Conservation (phyloP, 1,140 invertebrate species). For the Helicorthomorpha holstii region DNA sequence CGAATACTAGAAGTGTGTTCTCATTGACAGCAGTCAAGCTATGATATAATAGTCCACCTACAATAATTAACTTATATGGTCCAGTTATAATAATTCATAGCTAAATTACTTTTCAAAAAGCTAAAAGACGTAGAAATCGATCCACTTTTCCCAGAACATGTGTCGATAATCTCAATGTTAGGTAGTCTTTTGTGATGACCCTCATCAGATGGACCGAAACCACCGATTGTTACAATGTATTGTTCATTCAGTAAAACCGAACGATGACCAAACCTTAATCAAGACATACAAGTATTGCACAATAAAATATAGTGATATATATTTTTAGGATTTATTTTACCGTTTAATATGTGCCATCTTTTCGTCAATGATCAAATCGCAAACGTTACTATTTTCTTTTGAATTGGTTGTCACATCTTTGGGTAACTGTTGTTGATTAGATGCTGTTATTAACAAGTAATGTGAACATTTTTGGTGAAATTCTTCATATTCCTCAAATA, state of each 20-base stretch:
- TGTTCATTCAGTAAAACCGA: neutral
- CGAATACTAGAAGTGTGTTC: constrained; percentile 16
- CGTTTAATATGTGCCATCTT: too few relatives aligned
- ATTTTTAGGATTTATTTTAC: too few relatives aligned
- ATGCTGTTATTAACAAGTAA: constrained; percentile 28
- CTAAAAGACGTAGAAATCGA: neutral
- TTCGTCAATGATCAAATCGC: too few relatives aligned
- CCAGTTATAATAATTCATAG: too few relatives aligned
- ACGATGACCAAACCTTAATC: neutral
- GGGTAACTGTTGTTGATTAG: too few relatives aligned
- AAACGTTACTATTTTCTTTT: too few relatives aligned
- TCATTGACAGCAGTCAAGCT: constrained; percentile 3
- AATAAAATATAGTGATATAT: too few relatives aligned
- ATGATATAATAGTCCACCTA: constrained; percentile 14
- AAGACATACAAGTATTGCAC: too few relatives aligned
- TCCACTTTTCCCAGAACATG: neutral
- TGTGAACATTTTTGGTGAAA: constrained; percentile 35
- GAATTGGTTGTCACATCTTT: too few relatives aligned
- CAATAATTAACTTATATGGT: neutral
- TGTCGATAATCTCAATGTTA: neutral
- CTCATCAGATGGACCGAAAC: neutral
- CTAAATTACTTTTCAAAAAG: neutral
- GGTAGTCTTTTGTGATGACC: neutral
- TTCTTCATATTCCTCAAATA: constrained; percentile 39
- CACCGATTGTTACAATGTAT: neutral